Percentiles rank a stretch among this genome's conserved stretches.
Conservation (phyloP, 2,113 vertebrate species). For the Solenodon paradoxus region DNA sequence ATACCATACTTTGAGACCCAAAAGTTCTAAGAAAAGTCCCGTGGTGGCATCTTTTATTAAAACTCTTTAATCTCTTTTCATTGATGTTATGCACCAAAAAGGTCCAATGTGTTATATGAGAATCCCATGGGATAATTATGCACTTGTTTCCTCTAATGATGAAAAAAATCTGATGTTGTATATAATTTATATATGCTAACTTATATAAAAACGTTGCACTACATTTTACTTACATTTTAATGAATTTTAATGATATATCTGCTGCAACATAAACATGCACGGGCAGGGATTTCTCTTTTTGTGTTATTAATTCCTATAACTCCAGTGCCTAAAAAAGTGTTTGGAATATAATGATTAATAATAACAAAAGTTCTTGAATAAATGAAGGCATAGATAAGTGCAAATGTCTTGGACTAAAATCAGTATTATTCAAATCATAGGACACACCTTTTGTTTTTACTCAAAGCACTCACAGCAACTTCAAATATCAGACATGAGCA, state of each 20-base stretch:
- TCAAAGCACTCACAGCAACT: neutral
- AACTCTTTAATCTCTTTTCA: conserved; percentile 20
- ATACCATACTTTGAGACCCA: neutral
- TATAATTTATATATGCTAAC: neutral
- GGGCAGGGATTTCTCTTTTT: neutral
- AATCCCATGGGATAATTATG: neutral
- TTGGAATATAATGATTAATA: neutral
- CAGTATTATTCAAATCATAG: neutral
- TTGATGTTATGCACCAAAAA: neutral
- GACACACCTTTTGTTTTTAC: neutral
- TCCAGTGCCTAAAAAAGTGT: neutral
- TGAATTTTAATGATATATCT: conserved; percentile 22
- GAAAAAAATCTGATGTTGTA: neutral
- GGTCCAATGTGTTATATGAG: neutral
- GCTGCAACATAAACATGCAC: neutral
- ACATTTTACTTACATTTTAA: neutral
- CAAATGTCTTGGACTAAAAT: conserved; percentile 14
- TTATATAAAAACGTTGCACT: neutral
- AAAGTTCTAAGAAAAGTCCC: neutral
- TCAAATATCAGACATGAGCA: neutral
- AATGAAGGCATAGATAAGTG: neutral
- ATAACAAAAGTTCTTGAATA: neutral
- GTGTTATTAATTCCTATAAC: neutral
- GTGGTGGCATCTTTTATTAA: neutral
- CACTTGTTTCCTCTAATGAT: neutral